Evolutionary conservation across 2,797 vertebrate genomes (phyloP).

Genomic region (Hylomyscus alleni): DNA sequence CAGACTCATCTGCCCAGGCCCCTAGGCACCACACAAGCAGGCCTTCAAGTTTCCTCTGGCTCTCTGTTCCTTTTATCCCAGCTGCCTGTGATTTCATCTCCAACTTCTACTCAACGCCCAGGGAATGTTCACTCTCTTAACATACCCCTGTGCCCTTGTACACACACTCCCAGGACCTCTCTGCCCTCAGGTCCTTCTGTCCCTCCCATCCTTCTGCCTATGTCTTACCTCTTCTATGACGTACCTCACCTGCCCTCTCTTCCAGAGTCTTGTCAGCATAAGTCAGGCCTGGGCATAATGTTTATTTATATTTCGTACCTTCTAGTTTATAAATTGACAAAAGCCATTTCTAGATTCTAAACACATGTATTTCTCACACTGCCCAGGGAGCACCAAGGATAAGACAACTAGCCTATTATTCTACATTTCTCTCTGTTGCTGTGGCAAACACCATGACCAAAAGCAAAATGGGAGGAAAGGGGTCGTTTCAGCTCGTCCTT

Average conservation of each 20-base stretch:
- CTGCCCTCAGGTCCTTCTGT: no score
- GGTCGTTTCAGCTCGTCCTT: neutral
- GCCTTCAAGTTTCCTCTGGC: neutral
- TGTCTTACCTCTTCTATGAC: neutral
- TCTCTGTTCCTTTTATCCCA: neutral
- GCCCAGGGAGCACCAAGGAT: neutral
- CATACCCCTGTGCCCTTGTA: neutral
- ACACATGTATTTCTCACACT: neutral
- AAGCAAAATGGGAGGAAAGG: neutral
- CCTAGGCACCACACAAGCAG: neutral
- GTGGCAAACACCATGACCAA: neutral
- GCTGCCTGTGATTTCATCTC: neutral
- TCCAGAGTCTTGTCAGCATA: neutral
- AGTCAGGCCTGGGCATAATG: neutral
- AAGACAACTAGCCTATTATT: neutral
- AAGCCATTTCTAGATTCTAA: conserved; percentile 10
- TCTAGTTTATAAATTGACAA: conserved; percentile 26
- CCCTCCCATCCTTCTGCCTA: neutral
- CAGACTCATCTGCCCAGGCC: neutral
- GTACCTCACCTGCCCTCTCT: neutral
- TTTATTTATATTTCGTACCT: conserved; percentile 47
- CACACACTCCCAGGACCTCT: neutral
- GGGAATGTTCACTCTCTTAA: neutral
- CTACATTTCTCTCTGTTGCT: neutral
- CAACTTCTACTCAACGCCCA: neutral